These are phyloP conservation scores for Leistus spinibarbis DNA, from an alignment of 2,888 invertebrate genomes.

Conservation along the genomic window DNA sequence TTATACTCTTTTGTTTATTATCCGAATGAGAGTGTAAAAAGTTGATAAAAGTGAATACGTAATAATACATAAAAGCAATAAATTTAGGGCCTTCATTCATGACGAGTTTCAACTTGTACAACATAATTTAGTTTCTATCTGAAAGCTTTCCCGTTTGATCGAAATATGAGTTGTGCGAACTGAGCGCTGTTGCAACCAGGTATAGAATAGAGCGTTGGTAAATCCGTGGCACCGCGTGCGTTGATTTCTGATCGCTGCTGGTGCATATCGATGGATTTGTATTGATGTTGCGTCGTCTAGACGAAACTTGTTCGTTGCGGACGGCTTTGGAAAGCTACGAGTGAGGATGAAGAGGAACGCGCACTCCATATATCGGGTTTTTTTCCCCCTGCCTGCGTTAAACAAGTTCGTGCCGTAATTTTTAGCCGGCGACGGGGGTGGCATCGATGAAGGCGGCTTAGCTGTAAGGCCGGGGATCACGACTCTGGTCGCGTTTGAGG, in stretches of 20 bases:
- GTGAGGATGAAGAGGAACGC: too few relatives aligned
- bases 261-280: slow-evolving; percentile 6
- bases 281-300: slow-evolving; percentile 4
- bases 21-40: too few relatives aligned
- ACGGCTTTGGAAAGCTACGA: not conserved
- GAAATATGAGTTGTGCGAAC: too few relatives aligned
- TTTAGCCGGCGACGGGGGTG: not conserved
- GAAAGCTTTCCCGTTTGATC: too few relatives aligned
- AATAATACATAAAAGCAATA: too few relatives aligned
- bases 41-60: too few relatives aligned
- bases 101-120: too few relatives aligned
- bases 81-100: too few relatives aligned
- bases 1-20: too few relatives aligned
- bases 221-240: not conserved
- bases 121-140: too few relatives aligned
- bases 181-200: not conserved
- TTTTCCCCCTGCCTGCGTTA: not conserved
- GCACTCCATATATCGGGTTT: not conserved
- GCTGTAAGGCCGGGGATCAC: not conserved
- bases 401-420: not conserved
- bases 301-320: not conserved
- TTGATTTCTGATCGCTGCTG: not conserved
- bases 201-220: not conserved
- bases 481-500: not conserved
- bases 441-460: too few relatives aligned